A percentile compares a stretch with the other conserved stretches of the same genome.
Conservation (phyloP, 1,140 invertebrate species). For the Schlechtendalia chinensis region DNA sequence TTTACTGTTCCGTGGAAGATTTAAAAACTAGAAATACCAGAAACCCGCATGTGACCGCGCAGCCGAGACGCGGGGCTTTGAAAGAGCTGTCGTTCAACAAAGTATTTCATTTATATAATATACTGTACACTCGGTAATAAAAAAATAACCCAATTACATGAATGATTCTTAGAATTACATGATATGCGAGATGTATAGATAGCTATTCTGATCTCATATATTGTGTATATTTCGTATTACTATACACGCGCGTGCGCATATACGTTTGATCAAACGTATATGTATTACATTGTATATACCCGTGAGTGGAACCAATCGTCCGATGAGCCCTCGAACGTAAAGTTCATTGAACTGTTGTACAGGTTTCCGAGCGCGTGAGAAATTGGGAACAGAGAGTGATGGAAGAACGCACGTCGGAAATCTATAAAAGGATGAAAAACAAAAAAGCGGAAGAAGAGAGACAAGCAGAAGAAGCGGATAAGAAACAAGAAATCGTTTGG, state of each 20-base stretch:
- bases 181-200: not conserved
- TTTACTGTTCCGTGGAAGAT: slow-evolving; percentile 67
- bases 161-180: slow-evolving; percentile 25
- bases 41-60: not conserved
- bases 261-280: no score
- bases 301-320: slow-evolving; percentile 41
- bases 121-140: slow-evolving; percentile 1
- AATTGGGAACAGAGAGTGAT: slow-evolving; percentile 65
- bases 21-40: slow-evolving; percentile 57
- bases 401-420: slow-evolving; percentile 63
- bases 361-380: slow-evolving; percentile 61
- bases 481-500: slow-evolving; percentile 62
- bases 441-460: slow-evolving; percentile 60
- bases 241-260: no score
- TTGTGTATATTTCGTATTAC: slow-evolving; percentile 26
- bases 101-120: slow-evolving; percentile 43
- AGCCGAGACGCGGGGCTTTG: slow-evolving; percentile 59
- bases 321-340: slow-evolving; percentile 31
- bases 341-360: slow-evolving; percentile 38
- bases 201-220: slow-evolving; percentile 26
- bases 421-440: slow-evolving; percentile 61
- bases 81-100: slow-evolving; percentile 58
- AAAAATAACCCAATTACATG: slow-evolving; percentile 7
- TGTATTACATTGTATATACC: not conserved
- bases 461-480: slow-evolving; percentile 62